Conservation (phyloP, 2,888 invertebrate genomes). For the Watsonalla cultraria region DNA sequence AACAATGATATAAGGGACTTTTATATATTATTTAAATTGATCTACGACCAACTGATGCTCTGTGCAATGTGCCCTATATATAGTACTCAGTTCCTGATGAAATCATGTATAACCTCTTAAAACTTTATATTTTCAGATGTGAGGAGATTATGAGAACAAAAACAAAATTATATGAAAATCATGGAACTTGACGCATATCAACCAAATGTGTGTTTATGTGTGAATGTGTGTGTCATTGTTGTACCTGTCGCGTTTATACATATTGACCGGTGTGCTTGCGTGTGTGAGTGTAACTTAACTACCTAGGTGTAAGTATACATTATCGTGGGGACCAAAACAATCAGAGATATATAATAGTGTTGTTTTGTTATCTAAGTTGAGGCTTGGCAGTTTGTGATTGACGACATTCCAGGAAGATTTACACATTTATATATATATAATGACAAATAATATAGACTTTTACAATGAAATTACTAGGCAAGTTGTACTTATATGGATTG, state of each 20-base stretch:
- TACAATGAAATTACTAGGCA: too few species aligned
- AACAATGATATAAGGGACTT: too few species aligned
- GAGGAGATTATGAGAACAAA: slow-evolving; percentile 23
- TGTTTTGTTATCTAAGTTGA: neutral
- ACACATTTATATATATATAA: too few species aligned
- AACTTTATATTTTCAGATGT: slow-evolving; percentile 9
- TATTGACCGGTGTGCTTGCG: slow-evolving; percentile 6
- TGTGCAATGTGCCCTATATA: too few species aligned
- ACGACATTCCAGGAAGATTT: too few species aligned
- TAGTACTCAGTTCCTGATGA: too few species aligned
- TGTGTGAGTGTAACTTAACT: slow-evolving; percentile 5
- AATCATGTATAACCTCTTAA: neutral
- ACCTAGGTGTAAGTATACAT: neutral
- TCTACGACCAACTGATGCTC: too few species aligned
- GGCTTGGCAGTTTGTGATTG: too few species aligned
- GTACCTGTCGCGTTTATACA: slow-evolving; percentile 20
- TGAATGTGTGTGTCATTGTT: slow-evolving; percentile 11
- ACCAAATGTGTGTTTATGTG: slow-evolving; percentile 27
- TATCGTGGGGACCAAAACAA: too few species aligned
- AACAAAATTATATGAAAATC: slow-evolving; percentile 19
- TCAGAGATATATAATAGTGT: neutral
- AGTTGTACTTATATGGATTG: too few species aligned
- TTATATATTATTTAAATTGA: too few species aligned
- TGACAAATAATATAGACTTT: too few species aligned
- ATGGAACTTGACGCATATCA: slow-evolving; percentile 32